Percentiles rank a stretch among this genome's conserved stretches.
Conservation (phyloP, 2,797 vertebrate species). For the Garrulus glandarius region DNA sequence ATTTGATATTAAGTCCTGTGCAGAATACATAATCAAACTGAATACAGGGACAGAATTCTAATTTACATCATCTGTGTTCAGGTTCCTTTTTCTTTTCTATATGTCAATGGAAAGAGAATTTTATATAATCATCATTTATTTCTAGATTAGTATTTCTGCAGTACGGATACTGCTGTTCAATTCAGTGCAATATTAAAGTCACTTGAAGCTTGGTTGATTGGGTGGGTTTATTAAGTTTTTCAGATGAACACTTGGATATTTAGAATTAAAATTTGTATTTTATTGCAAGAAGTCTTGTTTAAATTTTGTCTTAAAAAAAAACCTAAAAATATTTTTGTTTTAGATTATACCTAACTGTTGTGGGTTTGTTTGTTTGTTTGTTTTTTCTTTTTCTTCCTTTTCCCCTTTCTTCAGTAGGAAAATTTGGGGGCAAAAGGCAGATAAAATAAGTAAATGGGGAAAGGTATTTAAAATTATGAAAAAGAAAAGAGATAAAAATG, state of each 20-base stretch:
- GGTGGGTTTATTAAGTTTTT: accelerated
- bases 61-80: not conserved
- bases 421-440: accelerated
- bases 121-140: not conserved
- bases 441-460: not conserved
- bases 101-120: not conserved
- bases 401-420: not conserved
- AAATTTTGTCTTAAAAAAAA: not conserved
- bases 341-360: not conserved
- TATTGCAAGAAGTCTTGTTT: not conserved
- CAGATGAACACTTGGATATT: not conserved
- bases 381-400: not conserved
- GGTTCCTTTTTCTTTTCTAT: not conserved
- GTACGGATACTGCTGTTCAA: not conserved
- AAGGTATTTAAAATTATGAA: not conserved
- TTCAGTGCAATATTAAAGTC: not conserved
- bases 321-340: accelerated
- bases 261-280: not conserved
- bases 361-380: accelerated
- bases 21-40: not conserved
- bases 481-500: not conserved
- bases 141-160: not conserved
- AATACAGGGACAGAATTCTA: not conserved
- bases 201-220: not conserved
- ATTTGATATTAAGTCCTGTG: not conserved